Base-by-base conservation (phyloP, 1,140 invertebrate genomes). In the Halyomorpha halys region DNA sequence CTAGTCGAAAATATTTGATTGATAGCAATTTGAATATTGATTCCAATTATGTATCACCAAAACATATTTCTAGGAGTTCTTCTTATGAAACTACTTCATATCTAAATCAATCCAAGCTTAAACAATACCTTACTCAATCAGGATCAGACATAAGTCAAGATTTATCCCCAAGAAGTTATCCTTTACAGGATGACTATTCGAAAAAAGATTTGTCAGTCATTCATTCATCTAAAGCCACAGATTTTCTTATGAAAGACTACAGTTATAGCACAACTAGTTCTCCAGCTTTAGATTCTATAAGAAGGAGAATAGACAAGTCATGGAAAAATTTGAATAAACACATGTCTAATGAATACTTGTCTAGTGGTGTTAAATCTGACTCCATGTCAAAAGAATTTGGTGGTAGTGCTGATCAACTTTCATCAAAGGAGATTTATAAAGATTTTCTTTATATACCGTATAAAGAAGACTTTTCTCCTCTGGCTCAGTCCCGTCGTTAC, bases 121-220 rank as follows among this genome's bases (percentile, higher is more conserved):
- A 39, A 39, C 34, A 39, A 39, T 39, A 39, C 11, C 34, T 39
- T 39, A 2, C 34, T 11, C 34, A 25, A 27, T 56, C 53, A 56
- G 53, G 53, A 2, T 23, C 23, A 56, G 53, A 56, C 18, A 23
- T 56, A 2, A 56, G 53, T 56, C 11, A 49, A 14, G 47, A 49
- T 19, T 56, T 23, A 16, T 56, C 53, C 9, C 53, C 53, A 1
- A 23, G 19, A 56, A 56, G 23, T 25, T 56, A 56, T 56, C 23
- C 23, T 23, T 27, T 25, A 21, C 18, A 23, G 14, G 53, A 56
- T 1, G 53, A 56, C 9, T 56, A 56, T 25, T 56, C 53, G 18
- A 56, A 56, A 56, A 56, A 56, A 56, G 53, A 56, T 56, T 56
- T 56, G 27, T 16, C 19, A 3, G 15, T 23, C 2, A 56, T 56